A percentile compares a stretch with the other conserved stretches of the same genome.
Evolutionary conservation across 2,888 invertebrate genomes (phyloP).

Genomic region (Dysmachus trigonus): DNA sequence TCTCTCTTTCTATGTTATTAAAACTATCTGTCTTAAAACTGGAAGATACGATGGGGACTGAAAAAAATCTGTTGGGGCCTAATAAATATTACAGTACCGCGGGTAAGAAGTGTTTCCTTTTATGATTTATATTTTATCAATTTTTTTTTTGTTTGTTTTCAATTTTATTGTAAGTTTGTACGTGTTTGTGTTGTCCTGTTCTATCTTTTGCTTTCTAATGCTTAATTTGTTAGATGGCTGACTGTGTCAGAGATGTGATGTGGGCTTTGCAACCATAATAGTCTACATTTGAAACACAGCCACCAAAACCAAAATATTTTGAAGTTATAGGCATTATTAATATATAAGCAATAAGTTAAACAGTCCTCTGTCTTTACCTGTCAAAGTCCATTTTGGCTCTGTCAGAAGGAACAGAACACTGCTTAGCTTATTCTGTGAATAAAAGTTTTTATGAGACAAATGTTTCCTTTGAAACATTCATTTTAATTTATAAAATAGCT

Average conservation of each 20-base stretch:
- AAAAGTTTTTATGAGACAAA: too few species aligned
- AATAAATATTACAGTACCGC: conserved; percentile 65
- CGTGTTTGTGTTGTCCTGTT: background rate
- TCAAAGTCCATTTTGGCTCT: too few species aligned
- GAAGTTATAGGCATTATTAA: too few species aligned
- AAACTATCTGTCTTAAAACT: conserved; percentile 24
- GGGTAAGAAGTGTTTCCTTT: conserved; percentile 61
- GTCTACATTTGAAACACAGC: background rate
- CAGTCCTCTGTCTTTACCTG: too few species aligned
- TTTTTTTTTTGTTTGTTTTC: background rate
- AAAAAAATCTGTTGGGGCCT: conserved; percentile 67
- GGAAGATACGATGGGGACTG: conserved; percentile 65
- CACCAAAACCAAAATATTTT: too few species aligned
- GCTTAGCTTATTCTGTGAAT: too few species aligned
- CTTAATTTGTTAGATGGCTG: background rate
- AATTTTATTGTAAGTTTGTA: background rate
- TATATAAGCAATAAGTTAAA: too few species aligned
- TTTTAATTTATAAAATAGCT: too few species aligned
- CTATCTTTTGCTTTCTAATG: background rate
- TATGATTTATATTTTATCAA: background rate
- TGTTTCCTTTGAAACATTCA: too few species aligned
- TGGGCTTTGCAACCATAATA: background rate
- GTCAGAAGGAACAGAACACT: too few species aligned
- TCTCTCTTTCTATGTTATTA: conserved; percentile 50
- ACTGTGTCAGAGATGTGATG: background rate